Evolutionary conservation across 1,140 invertebrate species (phyloP).

Genomic region (Acyrthosiphon pisum): DNA sequence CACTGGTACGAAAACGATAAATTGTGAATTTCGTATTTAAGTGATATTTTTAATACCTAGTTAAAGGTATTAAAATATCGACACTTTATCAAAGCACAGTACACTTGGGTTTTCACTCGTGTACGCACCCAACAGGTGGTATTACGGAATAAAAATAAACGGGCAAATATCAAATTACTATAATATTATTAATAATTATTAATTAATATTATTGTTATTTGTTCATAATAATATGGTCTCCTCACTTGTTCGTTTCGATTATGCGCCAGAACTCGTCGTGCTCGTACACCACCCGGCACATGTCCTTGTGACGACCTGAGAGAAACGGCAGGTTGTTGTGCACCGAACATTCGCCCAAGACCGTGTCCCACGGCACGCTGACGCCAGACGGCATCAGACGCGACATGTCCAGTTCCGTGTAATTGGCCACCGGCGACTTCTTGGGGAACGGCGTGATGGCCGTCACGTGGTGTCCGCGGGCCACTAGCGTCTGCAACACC

Average conservation of each 20-base stretch:
- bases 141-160: too few species aligned
- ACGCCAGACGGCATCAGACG: not conserved
- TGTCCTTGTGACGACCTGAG: not conserved
- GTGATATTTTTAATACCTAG: too few species aligned
- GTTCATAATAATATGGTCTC: not conserved
- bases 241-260: not conserved
- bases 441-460: constrained; percentile 60
- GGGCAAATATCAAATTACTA: not conserved
- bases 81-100: too few species aligned
- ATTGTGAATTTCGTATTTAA: too few species aligned
- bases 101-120: not conserved
- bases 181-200: not conserved
- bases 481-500: constrained; percentile 62
- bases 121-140: not conserved
- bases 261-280: not conserved
- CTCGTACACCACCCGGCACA: not conserved
- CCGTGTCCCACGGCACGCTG: not conserved
- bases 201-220: too few species aligned
- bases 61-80: too few species aligned
- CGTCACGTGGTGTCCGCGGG: constrained; percentile 62
- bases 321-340: constrained; percentile 6
- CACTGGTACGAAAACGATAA: too few species aligned
- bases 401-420: constrained; percentile 55
- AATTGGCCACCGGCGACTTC: constrained; percentile 11
- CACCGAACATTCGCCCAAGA: constrained; percentile 13